Conservation (phyloP, 2,113 vertebrate genomes). For the Pomatostomus ruficeps region DNA sequence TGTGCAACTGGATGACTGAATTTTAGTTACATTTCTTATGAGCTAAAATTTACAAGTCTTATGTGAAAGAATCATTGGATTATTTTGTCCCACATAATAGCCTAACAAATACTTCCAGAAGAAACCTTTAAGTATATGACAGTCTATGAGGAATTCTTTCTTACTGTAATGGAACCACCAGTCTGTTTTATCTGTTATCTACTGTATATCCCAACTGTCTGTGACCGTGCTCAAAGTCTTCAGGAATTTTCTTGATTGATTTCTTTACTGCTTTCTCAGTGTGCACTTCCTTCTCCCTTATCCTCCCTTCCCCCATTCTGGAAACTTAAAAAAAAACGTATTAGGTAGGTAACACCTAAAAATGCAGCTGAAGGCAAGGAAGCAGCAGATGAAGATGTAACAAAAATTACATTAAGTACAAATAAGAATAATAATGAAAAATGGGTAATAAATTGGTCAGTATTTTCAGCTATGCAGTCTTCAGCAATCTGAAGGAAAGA, state of each 20-base stretch:
- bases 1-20: neutral
- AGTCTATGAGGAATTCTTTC: neutral
- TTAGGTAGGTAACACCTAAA: neutral
- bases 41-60: neutral
- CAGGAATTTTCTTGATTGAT: neutral
- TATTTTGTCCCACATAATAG: neutral
- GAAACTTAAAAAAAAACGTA: neutral
- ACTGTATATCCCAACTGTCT: neutral
- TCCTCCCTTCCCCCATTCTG: neutral
- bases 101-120: neutral
- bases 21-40: neutral
- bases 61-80: neutral
- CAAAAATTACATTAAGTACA: neutral
- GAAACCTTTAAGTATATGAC: neutral
- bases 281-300: neutral
- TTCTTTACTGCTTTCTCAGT: neutral
- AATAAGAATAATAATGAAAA: neutral
- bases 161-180: neutral
- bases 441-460: neutral
- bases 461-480: neutral
- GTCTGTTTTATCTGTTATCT: neutral
- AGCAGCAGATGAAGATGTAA: neutral
- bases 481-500: neutral
- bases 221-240: neutral
- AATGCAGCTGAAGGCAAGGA: neutral